Evolutionary conservation across 2,113 vertebrate species (phyloP), one percentile per base, ranked within the genome.

Genomic region (Labeo rohita): DNA sequence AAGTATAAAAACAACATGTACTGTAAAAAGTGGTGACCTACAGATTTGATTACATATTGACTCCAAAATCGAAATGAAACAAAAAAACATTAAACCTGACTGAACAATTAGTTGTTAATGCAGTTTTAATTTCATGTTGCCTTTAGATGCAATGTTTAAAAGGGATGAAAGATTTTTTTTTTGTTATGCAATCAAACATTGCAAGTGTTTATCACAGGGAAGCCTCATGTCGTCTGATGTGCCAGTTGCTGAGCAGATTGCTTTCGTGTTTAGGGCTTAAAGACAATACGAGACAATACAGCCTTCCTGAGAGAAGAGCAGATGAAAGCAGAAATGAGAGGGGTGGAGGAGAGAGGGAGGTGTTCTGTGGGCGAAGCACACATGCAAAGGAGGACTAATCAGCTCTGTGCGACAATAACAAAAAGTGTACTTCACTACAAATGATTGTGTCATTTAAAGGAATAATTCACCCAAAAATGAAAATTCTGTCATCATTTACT

Each of bases 171-270:
- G 39, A 39, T 39, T 39, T 39, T 28, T 28, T 49, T 52, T n/a
- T 0, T 74, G 10, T 74, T 23, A 47, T 74, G 45, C 21, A 23
- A 49, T 75, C 11, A 28, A 75, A 75, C 1, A 11, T 73, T n/a
- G 18, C 36, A 4, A 74, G 16, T 7, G 11, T 74, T 49, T 28
- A 50, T 75, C 11, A 49, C 21, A 75, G 12, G 45, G n/a, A 75
- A 75, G 45, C 45, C 73, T 23, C 5, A 3, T 74, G 21, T 8
- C 4, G 6, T 28, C n/a, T 23, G 73, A 50, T 50, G 45, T 75
- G n/a, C n/a, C 73, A 45, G 68, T 72, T 72, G 8, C 16, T 74
- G 73, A 50, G 73, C 73, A 50, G 45, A 75, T 75, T 75, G 45
- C 45, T 49, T 50, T 75, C 0, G 6, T 28, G n/a, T 15, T 49